Base-by-base conservation (phyloP, 2,113 vertebrate genomes). In the Brienomyrus longianalis region DNA sequence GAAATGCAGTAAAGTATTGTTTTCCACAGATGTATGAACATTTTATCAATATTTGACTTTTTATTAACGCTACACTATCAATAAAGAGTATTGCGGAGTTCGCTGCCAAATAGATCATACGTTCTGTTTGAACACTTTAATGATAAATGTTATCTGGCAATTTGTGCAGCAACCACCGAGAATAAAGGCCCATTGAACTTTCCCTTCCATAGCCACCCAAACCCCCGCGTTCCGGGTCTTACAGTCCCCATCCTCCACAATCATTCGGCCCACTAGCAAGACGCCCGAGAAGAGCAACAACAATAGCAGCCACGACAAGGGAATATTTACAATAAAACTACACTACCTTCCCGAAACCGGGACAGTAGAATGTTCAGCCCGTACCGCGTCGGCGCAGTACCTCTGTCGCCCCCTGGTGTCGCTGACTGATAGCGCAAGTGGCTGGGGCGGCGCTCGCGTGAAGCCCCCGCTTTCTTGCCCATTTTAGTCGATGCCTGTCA, bases 401-500 rank as follows among this genome's bases (percentile, higher is more conserved):
- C 83, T 86, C 27, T 91, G 90, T 90, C 91, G n/a, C 95, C 95
- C 92, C 91, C 95, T 93, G 62, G 39, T 6, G 94, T 92, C n/a
- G 47, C 1, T 11, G 1, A 0, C 0, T 0, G 80, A 27, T 50
- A 23, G 48, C 92, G 93, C 90, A 90, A 35, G 1, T 3, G 45
- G 2, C 15, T 51, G 66, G 89, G 83, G 90, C 11, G 35, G 56
- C 70, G 91, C 52, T 89, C 86, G 86, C 17, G 27, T 59, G 88
- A 47, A 52, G 85, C 85, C n/a, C 70, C 91, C 90, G 92, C 90
- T 90, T 90, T 92, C 91, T 92, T 95, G 94, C 92, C 95, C 94
- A 93, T 95, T 95, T 96, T 95, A 94, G 95, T 94, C 94, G 77
- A 88, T 91, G 91, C 77, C 92, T 94, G 94, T 96, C 94, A 95